phyloP scores from a whole-genome alignment of 2,113 vertebrate species.

The Carassius carassius region DNA sequence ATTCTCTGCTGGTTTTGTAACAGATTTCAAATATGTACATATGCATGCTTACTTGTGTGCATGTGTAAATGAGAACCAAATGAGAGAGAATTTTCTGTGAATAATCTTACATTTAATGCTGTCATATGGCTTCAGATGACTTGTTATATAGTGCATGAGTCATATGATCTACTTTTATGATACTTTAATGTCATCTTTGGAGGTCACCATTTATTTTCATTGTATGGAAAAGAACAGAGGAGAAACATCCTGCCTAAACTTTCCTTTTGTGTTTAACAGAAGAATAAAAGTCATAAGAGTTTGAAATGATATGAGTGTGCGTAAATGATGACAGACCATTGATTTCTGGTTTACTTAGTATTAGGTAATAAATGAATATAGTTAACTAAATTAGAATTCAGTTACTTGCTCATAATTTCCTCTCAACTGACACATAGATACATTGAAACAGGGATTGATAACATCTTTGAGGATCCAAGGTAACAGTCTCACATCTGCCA shows the following conservation, averaged over 20 bases:
- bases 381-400: not conserved
- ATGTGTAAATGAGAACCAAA: not conserved
- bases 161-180: not conserved
- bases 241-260: not conserved
- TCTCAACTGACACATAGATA: slow-evolving; percentile 41
- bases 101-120: not conserved
- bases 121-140: not conserved
- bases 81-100: not conserved
- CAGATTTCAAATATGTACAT: not conserved
- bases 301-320: not conserved
- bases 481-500: slow-evolving; percentile 49
- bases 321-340: not conserved
- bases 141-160: not conserved
- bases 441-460: slow-evolving; percentile 52
- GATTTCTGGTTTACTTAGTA: not conserved
- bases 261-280: not conserved
- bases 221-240: not conserved
- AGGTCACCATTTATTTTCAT: too few relatives aligned
- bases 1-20: not conserved
- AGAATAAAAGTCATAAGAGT: not conserved
- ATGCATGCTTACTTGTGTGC: not conserved
- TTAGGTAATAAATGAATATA: not conserved
- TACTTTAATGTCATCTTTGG: too few relatives aligned
- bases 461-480: slow-evolving; percentile 54
- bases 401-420: not conserved